Percentiles rank a stretch among this genome's conserved stretches.
Conservation (phyloP, 2,888 invertebrate species). For the Polyommatus icarus region DNA sequence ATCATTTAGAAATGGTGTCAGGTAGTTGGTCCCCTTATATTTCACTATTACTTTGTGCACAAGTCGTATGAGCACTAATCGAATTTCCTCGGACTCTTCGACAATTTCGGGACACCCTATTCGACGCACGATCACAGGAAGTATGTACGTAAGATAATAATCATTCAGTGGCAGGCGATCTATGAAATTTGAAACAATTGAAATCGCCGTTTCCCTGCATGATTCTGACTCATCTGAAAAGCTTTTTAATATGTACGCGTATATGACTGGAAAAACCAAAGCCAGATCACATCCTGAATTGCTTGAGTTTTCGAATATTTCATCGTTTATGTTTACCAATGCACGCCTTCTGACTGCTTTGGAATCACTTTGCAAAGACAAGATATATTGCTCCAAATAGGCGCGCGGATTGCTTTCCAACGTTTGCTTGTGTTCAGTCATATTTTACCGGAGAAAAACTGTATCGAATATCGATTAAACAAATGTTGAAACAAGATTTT, state of each 20-base stretch:
- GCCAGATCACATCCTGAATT: conserved; percentile 64
- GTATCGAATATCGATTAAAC: conserved; percentile 48
- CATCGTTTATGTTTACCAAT: conserved; percentile 75
- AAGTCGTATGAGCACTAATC: conserved; percentile 84
- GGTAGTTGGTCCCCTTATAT: conserved; percentile 80
- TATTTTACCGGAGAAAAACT: conserved; percentile 42
- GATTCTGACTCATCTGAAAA: conserved; percentile 81
- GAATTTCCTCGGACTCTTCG: conserved; percentile 88
- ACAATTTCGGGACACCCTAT: conserved; percentile 88
- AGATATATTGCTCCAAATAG: conserved; percentile 60
- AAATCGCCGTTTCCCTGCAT: conserved; percentile 81
- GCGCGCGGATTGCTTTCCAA: conserved; percentile 61
- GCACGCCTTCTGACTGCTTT: conserved; percentile 80
- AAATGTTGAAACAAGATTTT: conserved; percentile 42
- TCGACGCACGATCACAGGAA: conserved; percentile 88
- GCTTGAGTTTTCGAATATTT: conserved; percentile 64
- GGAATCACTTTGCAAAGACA: conserved; percentile 80
- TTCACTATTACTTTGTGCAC: conserved; percentile 83
- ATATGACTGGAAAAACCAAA: conserved; percentile 61
- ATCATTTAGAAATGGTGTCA: conserved; percentile 87
- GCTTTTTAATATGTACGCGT: conserved; percentile 68
- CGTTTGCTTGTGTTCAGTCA: conserved; percentile 53
- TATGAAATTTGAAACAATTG: conserved; percentile 79
- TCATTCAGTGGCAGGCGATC: conserved; percentile 82
- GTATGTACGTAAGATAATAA: conserved; percentile 86